Evolutionary conservation across 2,888 invertebrate genomes (phyloP).

Genomic region (Apantesis nais): DNA sequence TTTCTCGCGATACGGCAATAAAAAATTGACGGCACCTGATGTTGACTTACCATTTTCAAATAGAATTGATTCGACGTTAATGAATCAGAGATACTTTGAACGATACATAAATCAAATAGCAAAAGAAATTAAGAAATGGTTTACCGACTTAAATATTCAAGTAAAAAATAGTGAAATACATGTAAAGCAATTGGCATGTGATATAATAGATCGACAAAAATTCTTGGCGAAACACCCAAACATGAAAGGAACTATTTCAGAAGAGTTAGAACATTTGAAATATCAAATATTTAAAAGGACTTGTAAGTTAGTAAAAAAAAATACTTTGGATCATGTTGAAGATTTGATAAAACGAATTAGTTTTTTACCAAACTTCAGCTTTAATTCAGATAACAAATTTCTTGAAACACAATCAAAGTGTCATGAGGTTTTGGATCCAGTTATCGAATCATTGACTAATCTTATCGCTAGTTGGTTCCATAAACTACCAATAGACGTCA

Average conservation of each 20-base stretch:
- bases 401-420: not conserved
- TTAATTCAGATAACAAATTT: not conserved
- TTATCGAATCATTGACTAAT: slow-evolving; percentile 14
- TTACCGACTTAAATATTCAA: slow-evolving; percentile 20
- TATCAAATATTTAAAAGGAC: slow-evolving; percentile 74
- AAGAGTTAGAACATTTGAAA: slow-evolving; percentile 67
- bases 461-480: slow-evolving; percentile 33
- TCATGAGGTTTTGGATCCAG: not conserved
- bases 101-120: slow-evolving; percentile 23
- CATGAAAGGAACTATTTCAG: slow-evolving; percentile 44
- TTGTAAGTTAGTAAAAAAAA: slow-evolving; percentile 57
- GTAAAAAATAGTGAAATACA: slow-evolving; percentile 16
- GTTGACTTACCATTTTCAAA: not conserved
- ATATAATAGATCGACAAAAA: slow-evolving; percentile 68
- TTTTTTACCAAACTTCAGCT: slow-evolving; percentile 47
- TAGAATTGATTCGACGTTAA: slow-evolving; percentile 7
- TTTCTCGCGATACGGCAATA: slow-evolving; percentile 13
- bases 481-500: slow-evolving; percentile 21
- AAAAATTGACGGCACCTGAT: slow-evolving; percentile 15
- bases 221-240: slow-evolving; percentile 61
- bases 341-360: slow-evolving; percentile 61
- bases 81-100: slow-evolving; percentile 10
- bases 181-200: slow-evolving; percentile 61
- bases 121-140: slow-evolving; percentile 34
- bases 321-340: slow-evolving; percentile 54